Evolutionary conservation across 2,797 vertebrate genomes (phyloP).

Genomic region (Sardinella longiceps): DNA sequence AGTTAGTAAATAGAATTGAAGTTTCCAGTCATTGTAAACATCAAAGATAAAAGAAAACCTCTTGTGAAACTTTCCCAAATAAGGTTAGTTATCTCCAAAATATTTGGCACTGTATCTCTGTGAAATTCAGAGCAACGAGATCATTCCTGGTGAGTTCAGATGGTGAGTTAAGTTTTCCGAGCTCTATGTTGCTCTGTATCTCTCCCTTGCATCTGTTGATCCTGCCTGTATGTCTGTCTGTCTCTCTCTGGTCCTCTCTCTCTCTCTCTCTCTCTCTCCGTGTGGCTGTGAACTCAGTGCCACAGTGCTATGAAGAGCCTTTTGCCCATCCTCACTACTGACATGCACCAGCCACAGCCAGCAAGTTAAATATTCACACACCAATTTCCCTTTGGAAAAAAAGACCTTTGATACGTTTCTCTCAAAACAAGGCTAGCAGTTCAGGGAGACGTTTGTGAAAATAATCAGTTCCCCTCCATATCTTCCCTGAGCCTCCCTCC

Average conservation of each 20-base stretch:
- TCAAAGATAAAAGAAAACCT: not conserved
- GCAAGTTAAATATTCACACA: constrained; percentile 75
- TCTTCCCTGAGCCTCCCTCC: not conserved
- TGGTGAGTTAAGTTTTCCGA: not conserved
- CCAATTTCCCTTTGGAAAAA: constrained; percentile 45
- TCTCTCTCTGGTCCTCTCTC: constrained; percentile 32
- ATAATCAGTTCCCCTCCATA: not conserved
- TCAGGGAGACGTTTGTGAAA: not conserved
- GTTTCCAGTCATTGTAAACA: not conserved
- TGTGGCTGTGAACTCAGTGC: not conserved
- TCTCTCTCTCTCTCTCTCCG: constrained; percentile 28
- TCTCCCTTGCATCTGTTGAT: constrained; percentile 12
- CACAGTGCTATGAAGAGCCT: constrained; percentile 35
- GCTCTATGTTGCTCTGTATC: not conserved
- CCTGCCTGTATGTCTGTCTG: constrained; percentile 4
- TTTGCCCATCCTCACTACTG: constrained; percentile 36
- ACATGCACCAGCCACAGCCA: constrained; percentile 31
- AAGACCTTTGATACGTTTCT: constrained; percentile 54
- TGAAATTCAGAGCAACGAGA: not conserved
- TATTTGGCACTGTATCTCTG: not conserved
- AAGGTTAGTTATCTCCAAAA: not conserved
- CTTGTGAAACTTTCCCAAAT: not conserved
- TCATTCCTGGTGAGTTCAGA: not conserved
- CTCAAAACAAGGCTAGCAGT: constrained; percentile 45
- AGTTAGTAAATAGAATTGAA: not conserved